Evolutionary conservation across 37 sponge, comb jelly and placozoan genomes (phyloP), one percentile per base, ranked within the genome.

Genomic region (Eunapius fragilis): DNA sequence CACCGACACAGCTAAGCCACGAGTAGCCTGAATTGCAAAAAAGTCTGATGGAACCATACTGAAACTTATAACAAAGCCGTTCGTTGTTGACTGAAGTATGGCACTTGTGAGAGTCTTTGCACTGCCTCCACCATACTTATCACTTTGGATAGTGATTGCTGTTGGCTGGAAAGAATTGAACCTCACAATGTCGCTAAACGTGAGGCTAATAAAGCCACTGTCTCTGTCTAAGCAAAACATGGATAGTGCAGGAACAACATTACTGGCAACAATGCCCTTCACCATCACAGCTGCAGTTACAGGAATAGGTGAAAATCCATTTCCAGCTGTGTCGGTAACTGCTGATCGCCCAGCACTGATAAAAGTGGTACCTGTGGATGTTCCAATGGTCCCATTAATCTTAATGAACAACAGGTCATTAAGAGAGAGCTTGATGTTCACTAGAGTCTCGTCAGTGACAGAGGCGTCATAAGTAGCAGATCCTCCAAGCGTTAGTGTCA

Each of bases 141-240:
- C 71, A 76, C 69, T 86, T 69, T 92, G 95, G 0, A 97, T 31
- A 2, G 89, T 90, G 13, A 97, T 74, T 23, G 73, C 86, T 68
- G 67, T 84, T 31, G 91, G 87, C 30, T 36, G 37, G 67, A 94
- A 86, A 17, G 84, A 47, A 31, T 75, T 70, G 12, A 87, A 37
- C 27, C 76, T 70, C 41, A 90, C 84, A 7, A 97, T 95, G 86
- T 94, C 95, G 88, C 84, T 71, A 41, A 97, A 97, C 19, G 87
- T 88, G 22, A 97, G 68, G 19, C 37, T 80, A 47, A 94, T 35
- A 13, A 49, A 25, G 14, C 91, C 93, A 12, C 71, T 12, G 76
- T 97, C 70, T 91, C 94, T 88, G 67, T 97, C 97, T 22, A 97
- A 49, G 0, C 70, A 41, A 58, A 90, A 97, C 36, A 47, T 49